Conservation (phyloP, 2,113 vertebrate genomes). For the Phodopus roborovskii region DNA sequence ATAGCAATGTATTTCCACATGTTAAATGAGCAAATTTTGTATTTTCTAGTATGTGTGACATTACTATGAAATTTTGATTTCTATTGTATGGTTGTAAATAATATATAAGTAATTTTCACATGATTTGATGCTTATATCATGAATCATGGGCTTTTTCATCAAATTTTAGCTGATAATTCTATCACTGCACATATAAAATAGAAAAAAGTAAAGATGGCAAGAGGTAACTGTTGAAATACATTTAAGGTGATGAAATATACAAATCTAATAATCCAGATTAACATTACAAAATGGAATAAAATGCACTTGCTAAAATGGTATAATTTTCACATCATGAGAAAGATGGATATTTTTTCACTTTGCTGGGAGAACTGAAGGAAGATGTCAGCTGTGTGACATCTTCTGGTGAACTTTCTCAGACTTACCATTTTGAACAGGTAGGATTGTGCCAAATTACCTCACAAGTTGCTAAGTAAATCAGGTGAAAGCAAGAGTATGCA, state of each 20-base stretch:
- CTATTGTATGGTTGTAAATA: not conserved
- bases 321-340: not conserved
- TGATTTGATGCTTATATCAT: not conserved
- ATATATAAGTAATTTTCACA: not conserved
- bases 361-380: no score
- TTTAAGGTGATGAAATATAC: not conserved
- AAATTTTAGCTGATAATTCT: not conserved
- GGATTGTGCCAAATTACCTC: not conserved
- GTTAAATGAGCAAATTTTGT: not conserved
- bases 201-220: not conserved
- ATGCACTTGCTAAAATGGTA: slow-evolving; percentile 2
- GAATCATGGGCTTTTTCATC: not conserved
- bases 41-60: not conserved
- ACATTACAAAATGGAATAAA: not conserved
- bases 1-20: not conserved
- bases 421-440: not conserved
- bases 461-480: no score
- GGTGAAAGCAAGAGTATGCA: not conserved
- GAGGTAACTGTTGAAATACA: not conserved
- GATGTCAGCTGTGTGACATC: not conserved
- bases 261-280: not conserved
- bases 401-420: no score
- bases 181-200: not conserved
- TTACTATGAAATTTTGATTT: not conserved
- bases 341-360: not conserved